These are phyloP conservation scores for Borostomias antarcticus DNA, from an alignment of 2,797 vertebrate species.

Conservation along the genomic window DNA sequence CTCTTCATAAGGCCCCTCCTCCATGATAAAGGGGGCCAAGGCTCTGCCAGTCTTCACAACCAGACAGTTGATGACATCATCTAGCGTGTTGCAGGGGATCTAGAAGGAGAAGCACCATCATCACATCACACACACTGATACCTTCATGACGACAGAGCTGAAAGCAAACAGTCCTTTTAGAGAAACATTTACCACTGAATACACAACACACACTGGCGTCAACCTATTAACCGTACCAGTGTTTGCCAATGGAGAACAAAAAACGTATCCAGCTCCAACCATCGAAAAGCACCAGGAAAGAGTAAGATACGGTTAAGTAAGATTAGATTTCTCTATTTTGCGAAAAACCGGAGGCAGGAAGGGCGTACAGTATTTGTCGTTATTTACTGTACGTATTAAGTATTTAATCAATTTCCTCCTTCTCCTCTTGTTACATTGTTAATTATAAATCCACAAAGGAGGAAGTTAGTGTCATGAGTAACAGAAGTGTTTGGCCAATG, in stretches of 20 bases:
- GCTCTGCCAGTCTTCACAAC: slow-evolving; percentile 63
- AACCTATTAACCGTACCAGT: too few relatives aligned
- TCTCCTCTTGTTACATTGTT: neutral
- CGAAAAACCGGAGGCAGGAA: neutral
- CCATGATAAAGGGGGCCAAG: slow-evolving; percentile 71
- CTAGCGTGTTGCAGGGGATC: slow-evolving; percentile 74
- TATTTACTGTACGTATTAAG: neutral
- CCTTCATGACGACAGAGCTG: neutral
- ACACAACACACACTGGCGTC: neutral
- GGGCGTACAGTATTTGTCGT: neutral
- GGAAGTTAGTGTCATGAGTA: too few relatives aligned
- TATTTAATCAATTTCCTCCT: neutral
- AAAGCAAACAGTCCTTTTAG: neutral
- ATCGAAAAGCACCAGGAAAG: neutral
- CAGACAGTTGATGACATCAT: slow-evolving; percentile 73
- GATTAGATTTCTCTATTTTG: neutral
- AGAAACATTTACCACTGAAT: neutral
- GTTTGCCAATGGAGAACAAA: slow-evolving; percentile 3
- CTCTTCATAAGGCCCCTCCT: slow-evolving; percentile 74
- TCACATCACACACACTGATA: neutral
- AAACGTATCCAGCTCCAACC: too few relatives aligned
- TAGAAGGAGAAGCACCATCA: slow-evolving; percentile 37
- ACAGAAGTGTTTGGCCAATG: too few relatives aligned
- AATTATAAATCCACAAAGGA: too few relatives aligned
- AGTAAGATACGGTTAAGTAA: neutral